A percentile compares a stretch with the other conserved stretches of the same genome.
Conservation (phyloP, 2,797 vertebrate genomes). For the Scolopax bukidnonensis region DNA sequence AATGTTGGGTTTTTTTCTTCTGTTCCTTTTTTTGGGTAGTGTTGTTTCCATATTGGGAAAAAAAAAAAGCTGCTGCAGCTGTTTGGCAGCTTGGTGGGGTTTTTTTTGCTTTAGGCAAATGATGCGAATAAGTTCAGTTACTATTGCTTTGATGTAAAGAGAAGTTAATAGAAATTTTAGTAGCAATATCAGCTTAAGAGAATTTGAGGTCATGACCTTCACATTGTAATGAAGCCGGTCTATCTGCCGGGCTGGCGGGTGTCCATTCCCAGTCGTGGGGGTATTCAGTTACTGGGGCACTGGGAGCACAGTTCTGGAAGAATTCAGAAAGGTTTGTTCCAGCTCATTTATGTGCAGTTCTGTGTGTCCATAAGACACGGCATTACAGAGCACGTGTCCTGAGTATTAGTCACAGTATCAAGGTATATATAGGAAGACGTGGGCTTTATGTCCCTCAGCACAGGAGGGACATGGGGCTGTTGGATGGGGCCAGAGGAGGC, state of each 20-base stretch:
- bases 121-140: neutral
- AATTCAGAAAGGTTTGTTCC: neutral
- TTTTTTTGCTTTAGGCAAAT: neutral
- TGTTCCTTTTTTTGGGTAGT: neutral
- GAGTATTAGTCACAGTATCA: no score
- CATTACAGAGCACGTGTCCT: accelerated
- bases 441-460: neutral
- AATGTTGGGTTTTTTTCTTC: neutral
- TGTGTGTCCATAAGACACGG: accelerated
- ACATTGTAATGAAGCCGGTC: neutral
- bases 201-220: neutral
- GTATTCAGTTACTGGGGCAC: neutral
- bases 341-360: accelerated
- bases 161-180: neutral
- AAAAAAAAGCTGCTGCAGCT: neutral
- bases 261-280: accelerated
- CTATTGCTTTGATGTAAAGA: neutral
- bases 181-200: neutral
- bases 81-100: neutral
- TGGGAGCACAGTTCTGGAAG: neutral
- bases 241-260: neutral
- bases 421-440: neutral
- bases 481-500: no score
- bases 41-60: neutral
- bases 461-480: no score